phyloP scores from a whole-genome alignment of 2,888 invertebrate species.

The Andrena fulva region DNA sequence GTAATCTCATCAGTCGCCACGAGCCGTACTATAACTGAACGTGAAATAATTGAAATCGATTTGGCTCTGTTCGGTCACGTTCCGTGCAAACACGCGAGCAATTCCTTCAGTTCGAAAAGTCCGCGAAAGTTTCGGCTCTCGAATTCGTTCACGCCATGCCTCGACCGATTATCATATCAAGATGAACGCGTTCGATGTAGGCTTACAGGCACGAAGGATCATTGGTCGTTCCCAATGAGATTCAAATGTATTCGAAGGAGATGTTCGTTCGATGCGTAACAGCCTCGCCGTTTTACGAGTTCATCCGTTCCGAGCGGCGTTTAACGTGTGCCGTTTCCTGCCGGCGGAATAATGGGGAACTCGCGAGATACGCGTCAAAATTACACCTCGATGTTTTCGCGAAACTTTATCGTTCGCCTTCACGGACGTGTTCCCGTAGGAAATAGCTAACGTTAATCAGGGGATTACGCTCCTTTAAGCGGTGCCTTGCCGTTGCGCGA shows the following conservation, averaged over 20 bases:
- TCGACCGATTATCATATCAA: constrained; percentile 61
- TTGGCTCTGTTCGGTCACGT: constrained; percentile 46
- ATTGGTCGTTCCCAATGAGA: constrained; percentile 64
- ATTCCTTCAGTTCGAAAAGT: constrained; percentile 23
- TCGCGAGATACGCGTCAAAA: constrained; percentile 37
- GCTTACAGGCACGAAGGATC: constrained; percentile 24
- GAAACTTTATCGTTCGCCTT: constrained; percentile 37
- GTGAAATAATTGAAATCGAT: constrained; percentile 63
- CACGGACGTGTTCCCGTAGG: not conserved
- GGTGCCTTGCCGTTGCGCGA: constrained; percentile 17
- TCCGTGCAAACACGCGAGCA: constrained; percentile 54
- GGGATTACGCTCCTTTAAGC: constrained; percentile 41
- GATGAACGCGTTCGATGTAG: constrained; percentile 71
- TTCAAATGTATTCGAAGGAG: constrained; percentile 75
- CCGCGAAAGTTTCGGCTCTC: constrained; percentile 5
- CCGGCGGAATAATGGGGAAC: constrained; percentile 42
- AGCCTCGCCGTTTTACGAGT: constrained; percentile 71
- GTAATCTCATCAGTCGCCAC: constrained; percentile 58
- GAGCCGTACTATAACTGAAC: constrained; percentile 40
- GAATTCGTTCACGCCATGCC: constrained; percentile 47
- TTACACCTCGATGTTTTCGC: constrained; percentile 47
- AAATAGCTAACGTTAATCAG: constrained; percentile 49
- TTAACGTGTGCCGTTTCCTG: constrained; percentile 38
- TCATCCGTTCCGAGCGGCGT: constrained; percentile 60
- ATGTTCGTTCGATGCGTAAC: constrained; percentile 63